Percentiles rank a stretch among this genome's conserved stretches.
Conservation (phyloP, 2,797 vertebrate species). For the Argya squamiceps region DNA sequence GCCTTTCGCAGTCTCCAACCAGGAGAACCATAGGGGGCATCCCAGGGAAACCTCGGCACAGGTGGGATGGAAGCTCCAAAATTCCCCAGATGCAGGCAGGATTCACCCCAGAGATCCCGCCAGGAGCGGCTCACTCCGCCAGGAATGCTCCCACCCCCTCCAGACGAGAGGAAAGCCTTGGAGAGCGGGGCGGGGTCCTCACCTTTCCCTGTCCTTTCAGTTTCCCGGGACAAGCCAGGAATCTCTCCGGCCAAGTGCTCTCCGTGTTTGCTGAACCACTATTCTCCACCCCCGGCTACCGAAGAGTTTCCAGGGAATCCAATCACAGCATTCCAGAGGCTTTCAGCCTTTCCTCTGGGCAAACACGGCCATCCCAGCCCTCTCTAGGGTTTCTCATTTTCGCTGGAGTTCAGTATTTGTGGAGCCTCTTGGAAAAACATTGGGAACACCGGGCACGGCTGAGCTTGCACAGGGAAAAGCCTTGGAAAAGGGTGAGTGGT, state of each 20-base stretch:
- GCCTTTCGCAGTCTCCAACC: background rate
- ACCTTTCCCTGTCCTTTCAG: background rate
- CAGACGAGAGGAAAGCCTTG: background rate
- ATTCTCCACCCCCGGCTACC: background rate
- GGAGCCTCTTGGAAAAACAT: background rate
- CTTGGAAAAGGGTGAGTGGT: background rate
- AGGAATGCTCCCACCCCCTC: background rate
- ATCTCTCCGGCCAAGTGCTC: constrained; percentile 1
- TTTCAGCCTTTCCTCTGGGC: constrained; percentile 27
- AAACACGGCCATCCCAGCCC: background rate
- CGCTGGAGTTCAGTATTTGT: background rate
- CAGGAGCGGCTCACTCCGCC: accelerated
- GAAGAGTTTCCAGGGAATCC: constrained; percentile 5
- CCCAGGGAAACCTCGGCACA: background rate
- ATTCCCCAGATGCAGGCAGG: background rate
- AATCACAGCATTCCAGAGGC: constrained; percentile 46
- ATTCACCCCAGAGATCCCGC: background rate
- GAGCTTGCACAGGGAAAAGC: background rate
- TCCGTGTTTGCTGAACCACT: constrained; percentile 39
- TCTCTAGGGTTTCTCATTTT: background rate
- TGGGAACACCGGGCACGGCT: accelerated
- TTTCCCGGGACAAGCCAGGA: background rate
- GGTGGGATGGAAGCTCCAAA: background rate
- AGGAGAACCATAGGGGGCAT: background rate
- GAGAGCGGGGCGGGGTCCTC: accelerated